Evolutionary conservation across 53 echinoderm and acorn worm species (phyloP), one percentile per base, ranked within the genome.

Genomic region (Antedon mediterranea): DNA sequence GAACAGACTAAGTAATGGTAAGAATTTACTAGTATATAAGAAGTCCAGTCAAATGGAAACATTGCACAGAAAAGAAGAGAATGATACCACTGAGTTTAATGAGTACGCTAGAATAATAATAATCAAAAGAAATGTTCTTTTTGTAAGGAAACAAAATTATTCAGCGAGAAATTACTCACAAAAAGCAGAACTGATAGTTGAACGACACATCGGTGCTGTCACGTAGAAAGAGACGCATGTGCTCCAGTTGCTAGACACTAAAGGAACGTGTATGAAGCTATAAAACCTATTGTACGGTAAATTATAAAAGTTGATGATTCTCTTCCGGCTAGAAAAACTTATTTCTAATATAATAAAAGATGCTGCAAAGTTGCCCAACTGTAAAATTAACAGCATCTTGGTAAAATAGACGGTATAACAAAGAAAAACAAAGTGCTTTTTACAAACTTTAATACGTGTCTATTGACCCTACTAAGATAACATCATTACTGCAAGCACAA

Each of bases 81-180:
- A 57, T 57, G 57, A 57, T 26, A 57, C 57, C 57, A 41, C 41
- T 13, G n/a, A 41, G 5, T 23, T 57, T 57, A 57, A 8, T 11
- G 57, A 57, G 23, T 26, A 57, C 20, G 57, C 57, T 15, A 57
- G 57, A 57, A 13, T 23, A 26, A 57, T 57, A 26, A 15, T 57
- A 57, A 8, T 57, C 14, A 57, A 57, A 15, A 57, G 57, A 57
- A 57, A 57, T 57, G 57, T 57, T 57, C 57, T 57, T 57, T 57
- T 57, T 57, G 4, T 57, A 57, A 57, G 57, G 57, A 57, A 57
- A 57, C 57, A 2, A 57, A 57, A 57, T 57, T 57, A 57, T 57
- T 57, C 57, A 57, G 57, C 57, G 57, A 57, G 57, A 57, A 57
- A 57, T 57, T 57, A 57, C 57, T 57, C 57, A 57, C 57, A 57